A percentile compares a stretch with the other conserved stretches of the same genome.
These are phyloP conservation scores for Lota lota DNA, from an alignment of 2,113 vertebrate genomes.

Conservation along the genomic window DNA sequence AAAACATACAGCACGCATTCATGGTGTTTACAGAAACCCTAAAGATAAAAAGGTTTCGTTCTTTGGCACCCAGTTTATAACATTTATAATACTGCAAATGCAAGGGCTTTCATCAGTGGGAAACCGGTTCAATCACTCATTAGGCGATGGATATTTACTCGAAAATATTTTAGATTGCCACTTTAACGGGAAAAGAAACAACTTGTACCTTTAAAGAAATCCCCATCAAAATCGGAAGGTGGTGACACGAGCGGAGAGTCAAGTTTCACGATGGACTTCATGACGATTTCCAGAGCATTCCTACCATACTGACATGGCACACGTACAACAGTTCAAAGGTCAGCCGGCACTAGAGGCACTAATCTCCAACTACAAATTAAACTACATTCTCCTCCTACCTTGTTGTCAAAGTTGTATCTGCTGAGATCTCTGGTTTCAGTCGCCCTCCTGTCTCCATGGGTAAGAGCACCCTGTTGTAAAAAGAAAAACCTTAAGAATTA, in stretches of 20 bases:
- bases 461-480: slow-evolving; percentile 86
- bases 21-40: no score
- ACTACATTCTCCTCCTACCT: slow-evolving; percentile 70
- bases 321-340: slow-evolving; percentile 2
- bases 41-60: no score
- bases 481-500: neutral
- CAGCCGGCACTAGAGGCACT: neutral
- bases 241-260: slow-evolving; percentile 90
- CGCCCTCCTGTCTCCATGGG: slow-evolving; percentile 94
- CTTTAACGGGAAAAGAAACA: no score
- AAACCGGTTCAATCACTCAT: no score
- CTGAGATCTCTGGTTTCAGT: slow-evolving; percentile 96
- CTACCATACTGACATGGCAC: slow-evolving; percentile 85
- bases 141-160: no score
- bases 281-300: slow-evolving; percentile 96
- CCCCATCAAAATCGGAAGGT: slow-evolving; percentile 88
- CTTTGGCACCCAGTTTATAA: no score
- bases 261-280: slow-evolving; percentile 97
- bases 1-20: no score
- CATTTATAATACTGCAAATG: no score
- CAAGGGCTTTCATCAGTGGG: no score
- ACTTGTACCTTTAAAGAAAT: slow-evolving; percentile 94
- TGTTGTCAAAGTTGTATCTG: slow-evolving; percentile 98
- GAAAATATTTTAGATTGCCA: no score
- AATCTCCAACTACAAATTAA: neutral